Evolutionary conservation across 2,113 vertebrate genomes (phyloP).

Genomic region (Chlamydotis undulata): DNA sequence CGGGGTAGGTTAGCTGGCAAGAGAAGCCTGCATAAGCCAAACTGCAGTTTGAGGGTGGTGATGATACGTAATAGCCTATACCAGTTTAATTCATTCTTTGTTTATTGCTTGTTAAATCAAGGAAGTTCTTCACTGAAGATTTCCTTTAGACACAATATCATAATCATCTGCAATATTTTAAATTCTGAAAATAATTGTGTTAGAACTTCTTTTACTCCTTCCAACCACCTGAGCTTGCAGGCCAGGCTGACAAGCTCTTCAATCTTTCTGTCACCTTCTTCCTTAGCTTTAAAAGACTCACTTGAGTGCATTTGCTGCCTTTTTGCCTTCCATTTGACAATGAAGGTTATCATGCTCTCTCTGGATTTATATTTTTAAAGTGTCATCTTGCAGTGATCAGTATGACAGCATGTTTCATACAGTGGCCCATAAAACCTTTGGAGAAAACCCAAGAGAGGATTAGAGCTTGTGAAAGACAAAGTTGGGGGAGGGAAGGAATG

Average conservation of each 20-base stretch:
- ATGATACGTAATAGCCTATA: not conserved
- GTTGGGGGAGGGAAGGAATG: not conserved
- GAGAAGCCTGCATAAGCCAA: not conserved
- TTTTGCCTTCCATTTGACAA: slow-evolving; percentile 48
- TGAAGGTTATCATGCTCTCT: not conserved
- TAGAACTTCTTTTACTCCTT: not conserved
- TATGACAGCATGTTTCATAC: slow-evolving; percentile 16
- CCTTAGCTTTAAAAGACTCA: not conserved
- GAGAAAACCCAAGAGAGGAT: slow-evolving; percentile 33
- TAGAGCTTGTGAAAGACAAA: slow-evolving; percentile 28
- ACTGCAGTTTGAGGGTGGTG: not conserved
- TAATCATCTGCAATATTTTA: not conserved
- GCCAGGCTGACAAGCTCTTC: not conserved
- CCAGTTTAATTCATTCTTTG: not conserved
- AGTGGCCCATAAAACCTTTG: not conserved
- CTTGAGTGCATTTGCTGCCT: not conserved
- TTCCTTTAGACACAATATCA: not conserved
- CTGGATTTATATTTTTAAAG: slow-evolving; percentile 15
- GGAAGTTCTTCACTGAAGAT: not conserved
- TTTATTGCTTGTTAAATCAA: not conserved
- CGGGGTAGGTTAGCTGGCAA: too few species aligned
- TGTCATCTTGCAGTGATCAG: slow-evolving; percentile 33
- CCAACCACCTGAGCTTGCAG: not conserved
- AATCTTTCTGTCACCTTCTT: not conserved
- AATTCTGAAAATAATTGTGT: not conserved